Percentiles rank a stretch among this genome's conserved stretches.
Conservation (phyloP, 1,140 invertebrate species). For the Drosophila cardini region DNA sequence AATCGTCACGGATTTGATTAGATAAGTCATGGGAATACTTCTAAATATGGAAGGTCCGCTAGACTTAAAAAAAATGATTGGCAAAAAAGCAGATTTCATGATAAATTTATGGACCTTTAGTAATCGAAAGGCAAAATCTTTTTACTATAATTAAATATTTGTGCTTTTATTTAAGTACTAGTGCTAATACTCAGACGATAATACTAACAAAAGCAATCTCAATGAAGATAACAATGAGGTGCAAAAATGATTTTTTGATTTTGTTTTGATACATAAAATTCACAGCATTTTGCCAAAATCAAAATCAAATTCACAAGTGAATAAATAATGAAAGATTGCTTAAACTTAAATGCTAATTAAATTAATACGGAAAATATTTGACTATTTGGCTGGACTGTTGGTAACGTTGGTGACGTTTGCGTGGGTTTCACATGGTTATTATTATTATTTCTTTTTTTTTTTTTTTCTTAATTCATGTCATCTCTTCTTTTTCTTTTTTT, state of each 20-base stretch:
- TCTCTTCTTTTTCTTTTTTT: constrained; percentile 9
- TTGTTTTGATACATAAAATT: constrained; percentile 49
- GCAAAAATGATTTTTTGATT: constrained; percentile 40
- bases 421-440: constrained; percentile 43
- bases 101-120: constrained; percentile 3
- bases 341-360: constrained; percentile 79
- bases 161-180: constrained; percentile 59
- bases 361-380: constrained; percentile 61
- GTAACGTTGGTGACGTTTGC: constrained; percentile 41
- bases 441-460: constrained; percentile 6
- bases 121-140: not conserved
- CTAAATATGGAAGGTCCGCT: constrained; percentile 17
- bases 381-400: constrained; percentile 55
- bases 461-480: not conserved
- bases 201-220: constrained; percentile 66
- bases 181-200: constrained; percentile 58
- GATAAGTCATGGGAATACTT: constrained; percentile 18
- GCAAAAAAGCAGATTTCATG: not conserved
- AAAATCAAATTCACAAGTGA: constrained; percentile 51
- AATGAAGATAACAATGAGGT: constrained; percentile 43
- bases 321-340: constrained; percentile 56
- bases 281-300: constrained; percentile 48
- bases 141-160: constrained; percentile 25
- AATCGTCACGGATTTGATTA: constrained; percentile 30
- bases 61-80: constrained; percentile 5